Conservation (phyloP, 2,888 invertebrate species). For the Imbricaverruca yamaguchii region DNA sequence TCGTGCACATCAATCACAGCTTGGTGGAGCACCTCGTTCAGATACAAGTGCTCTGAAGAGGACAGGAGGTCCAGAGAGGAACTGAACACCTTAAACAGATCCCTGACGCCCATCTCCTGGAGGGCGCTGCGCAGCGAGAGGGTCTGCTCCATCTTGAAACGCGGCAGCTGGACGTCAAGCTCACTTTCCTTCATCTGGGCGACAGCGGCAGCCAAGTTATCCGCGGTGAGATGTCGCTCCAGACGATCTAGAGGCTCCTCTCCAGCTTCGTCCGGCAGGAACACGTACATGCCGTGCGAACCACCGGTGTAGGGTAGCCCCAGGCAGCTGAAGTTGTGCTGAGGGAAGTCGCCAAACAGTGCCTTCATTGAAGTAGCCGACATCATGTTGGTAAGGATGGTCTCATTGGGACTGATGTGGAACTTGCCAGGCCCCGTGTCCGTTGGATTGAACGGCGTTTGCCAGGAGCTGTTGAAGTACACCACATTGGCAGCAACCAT, state of each 20-base stretch:
- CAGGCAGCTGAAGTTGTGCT: conserved; percentile 53
- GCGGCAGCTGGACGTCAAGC: conserved; percentile 34
- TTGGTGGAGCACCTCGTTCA: conserved; percentile 47
- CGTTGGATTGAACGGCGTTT: conserved; percentile 52
- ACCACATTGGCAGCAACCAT: conserved; percentile 60
- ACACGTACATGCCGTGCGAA: conserved; percentile 53
- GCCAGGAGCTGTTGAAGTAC: conserved; percentile 65
- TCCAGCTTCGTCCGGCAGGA: conserved; percentile 54
- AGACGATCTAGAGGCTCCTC: background rate
- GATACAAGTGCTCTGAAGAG: conserved; percentile 31
- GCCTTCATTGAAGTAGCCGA: conserved; percentile 51
- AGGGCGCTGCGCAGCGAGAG: conserved; percentile 31
- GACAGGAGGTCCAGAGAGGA: conserved; percentile 35
- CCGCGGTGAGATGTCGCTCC: conserved; percentile 22
- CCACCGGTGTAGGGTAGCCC: conserved; percentile 64
- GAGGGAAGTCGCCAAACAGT: conserved; percentile 50
- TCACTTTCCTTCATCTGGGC: conserved; percentile 23
- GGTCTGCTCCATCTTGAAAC: conserved; percentile 33
- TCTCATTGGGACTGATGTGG: conserved; percentile 39
- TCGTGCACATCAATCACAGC: conserved; percentile 46
- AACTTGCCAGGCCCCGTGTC: conserved; percentile 42
- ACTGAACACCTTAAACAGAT: conserved; percentile 31
- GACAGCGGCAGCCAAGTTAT: background rate
- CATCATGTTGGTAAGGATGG: conserved; percentile 55
- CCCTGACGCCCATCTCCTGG: conserved; percentile 29